phyloP scores from a whole-genome alignment of 2,113 vertebrate genomes.

The Campylomormyrus tamandua region DNA sequence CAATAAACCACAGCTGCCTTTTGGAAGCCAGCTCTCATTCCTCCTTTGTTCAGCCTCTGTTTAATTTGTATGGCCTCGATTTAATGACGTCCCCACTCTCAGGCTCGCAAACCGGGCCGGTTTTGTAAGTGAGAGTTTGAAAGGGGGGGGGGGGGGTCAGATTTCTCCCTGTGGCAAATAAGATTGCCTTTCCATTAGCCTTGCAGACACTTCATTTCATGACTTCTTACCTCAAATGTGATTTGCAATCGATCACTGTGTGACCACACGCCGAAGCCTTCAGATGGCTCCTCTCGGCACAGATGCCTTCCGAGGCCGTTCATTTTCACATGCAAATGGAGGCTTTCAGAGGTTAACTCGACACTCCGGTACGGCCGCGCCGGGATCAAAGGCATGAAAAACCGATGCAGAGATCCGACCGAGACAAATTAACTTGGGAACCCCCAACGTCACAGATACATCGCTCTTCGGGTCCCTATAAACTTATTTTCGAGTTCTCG shows the following conservation, averaged over 20 bases:
- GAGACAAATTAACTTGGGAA: constrained; percentile 14
- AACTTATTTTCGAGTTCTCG: constrained; percentile 6
- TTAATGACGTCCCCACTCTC: constrained; percentile 13
- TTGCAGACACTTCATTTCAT: constrained; percentile 25
- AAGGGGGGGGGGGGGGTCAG: no score
- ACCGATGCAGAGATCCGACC: neutral
- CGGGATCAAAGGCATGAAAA: constrained; percentile 10
- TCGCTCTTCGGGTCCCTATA: neutral
- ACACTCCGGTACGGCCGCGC: neutral
- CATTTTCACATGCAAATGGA: constrained; percentile 18
- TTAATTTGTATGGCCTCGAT: neutral
- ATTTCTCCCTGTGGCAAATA: constrained; percentile 15
- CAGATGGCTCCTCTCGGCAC: neutral
- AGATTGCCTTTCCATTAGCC: constrained; percentile 23
- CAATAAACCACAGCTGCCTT: neutral
- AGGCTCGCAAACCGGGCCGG: neutral
- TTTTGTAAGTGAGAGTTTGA: constrained; percentile 9
- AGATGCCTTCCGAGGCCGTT: neutral
- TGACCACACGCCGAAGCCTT: constrained; percentile 8
- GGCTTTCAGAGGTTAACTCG: neutral
- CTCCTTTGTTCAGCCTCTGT: neutral
- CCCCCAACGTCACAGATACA: neutral
- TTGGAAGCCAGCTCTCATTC: neutral
- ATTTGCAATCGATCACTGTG: constrained; percentile 19
- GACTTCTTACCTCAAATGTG: constrained; percentile 21